phyloP scores from a whole-genome alignment of 2,888 invertebrate genomes.

The Leuctra nigra region DNA sequence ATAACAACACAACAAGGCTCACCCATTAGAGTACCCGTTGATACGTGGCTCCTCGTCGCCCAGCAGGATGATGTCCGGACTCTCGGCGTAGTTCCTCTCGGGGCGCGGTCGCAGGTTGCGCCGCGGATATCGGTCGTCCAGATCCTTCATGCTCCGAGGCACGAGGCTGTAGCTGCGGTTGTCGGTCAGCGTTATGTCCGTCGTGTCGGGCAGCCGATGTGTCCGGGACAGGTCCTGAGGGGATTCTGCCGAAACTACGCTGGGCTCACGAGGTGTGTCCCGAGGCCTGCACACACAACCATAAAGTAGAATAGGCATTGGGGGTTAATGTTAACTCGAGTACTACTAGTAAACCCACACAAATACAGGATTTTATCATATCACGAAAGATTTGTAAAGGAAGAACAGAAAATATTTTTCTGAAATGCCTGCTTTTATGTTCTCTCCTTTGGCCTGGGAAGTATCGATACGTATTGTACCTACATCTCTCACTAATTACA shows the following conservation, averaged over 20 bases:
- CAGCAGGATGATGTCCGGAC: slow-evolving; percentile 54
- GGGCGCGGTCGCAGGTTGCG: slow-evolving; percentile 75
- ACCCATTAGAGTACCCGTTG: slow-evolving; percentile 45
- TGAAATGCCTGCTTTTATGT: no score
- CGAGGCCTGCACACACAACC: slow-evolving; percentile 1
- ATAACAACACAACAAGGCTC: no score
- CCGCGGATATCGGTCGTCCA: slow-evolving; percentile 44
- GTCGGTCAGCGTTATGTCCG: slow-evolving; percentile 9
- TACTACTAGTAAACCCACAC: no score
- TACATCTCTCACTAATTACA: no score
- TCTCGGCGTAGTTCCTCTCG: slow-evolving; percentile 81
- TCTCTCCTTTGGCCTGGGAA: no score
- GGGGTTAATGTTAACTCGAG: no score
- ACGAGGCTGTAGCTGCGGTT: slow-evolving; percentile 12
- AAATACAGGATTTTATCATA: no score
- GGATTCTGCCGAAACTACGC: slow-evolving; percentile 12
- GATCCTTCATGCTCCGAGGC: slow-evolving; percentile 34
- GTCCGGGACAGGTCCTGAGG: slow-evolving; percentile 26
- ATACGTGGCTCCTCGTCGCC: slow-evolving; percentile 45
- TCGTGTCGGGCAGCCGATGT: slow-evolving; percentile 13
- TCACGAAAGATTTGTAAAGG: no score
- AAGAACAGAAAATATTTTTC: no score
- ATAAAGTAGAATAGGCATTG: no score
- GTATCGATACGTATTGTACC: no score
- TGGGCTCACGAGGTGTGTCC: no score